Percentiles rank a stretch among this genome's conserved stretches.
Conservation (phyloP, 2,113 vertebrate genomes). For the Rhinogobius similis region DNA sequence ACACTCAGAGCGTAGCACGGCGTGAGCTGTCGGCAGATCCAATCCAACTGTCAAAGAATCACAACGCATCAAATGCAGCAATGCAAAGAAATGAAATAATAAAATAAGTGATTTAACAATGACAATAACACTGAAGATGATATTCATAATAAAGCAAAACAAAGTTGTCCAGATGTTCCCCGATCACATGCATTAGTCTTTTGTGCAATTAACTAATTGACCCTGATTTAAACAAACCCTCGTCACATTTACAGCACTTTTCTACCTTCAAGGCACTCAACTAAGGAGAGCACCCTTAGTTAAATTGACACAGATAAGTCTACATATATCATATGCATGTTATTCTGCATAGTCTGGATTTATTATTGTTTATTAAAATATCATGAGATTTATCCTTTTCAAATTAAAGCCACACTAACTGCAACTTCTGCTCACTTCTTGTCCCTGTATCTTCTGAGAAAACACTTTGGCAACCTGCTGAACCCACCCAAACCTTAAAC, state of each 20-base stretch:
- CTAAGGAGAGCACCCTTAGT: too few relatives aligned
- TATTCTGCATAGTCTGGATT: neutral
- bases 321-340: too few relatives aligned
- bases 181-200: neutral
- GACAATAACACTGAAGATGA: neutral
- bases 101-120: slow-evolving; percentile 1
- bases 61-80: slow-evolving; percentile 66
- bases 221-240: too few relatives aligned
- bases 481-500: neutral
- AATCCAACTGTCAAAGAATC: slow-evolving; percentile 60
- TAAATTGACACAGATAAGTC: too few relatives aligned
- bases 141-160: neutral
- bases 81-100: slow-evolving; percentile 27
- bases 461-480: neutral
- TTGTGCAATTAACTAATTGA: too few relatives aligned
- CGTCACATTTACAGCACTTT: too few relatives aligned
- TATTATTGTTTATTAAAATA: too few relatives aligned
- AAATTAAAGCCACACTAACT: neutral
- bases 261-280: too few relatives aligned
- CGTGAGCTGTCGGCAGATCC: slow-evolving; percentile 55
- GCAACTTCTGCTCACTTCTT: slow-evolving; percentile 5
- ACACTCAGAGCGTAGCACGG: slow-evolving; percentile 43
- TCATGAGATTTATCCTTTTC: neutral
- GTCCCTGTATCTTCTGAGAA: neutral
- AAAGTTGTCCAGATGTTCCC: neutral